Percentiles rank a stretch among this genome's conserved stretches.
Conservation (phyloP, 2,797 vertebrate genomes). For the Esox lucius region DNA sequence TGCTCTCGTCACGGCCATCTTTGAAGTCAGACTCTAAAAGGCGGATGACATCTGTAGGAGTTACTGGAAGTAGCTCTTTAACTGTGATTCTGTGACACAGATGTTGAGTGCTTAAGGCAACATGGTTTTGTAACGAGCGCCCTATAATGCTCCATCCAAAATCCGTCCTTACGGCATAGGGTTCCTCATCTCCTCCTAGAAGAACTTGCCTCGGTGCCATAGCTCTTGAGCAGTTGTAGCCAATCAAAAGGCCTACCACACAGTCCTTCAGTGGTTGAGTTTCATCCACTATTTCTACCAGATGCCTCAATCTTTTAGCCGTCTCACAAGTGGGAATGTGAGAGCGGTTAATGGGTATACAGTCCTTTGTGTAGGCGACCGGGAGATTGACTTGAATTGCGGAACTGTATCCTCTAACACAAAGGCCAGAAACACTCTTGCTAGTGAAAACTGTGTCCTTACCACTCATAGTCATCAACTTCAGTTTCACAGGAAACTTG, state of each 20-base stretch:
- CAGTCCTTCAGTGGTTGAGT: background rate
- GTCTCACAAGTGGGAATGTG: constrained; percentile 27
- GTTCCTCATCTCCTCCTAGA: too few relatives aligned
- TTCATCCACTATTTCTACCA: background rate
- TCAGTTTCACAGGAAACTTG: constrained; percentile 14
- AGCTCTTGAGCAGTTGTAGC: too few relatives aligned
- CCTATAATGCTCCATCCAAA: constrained; percentile 31
- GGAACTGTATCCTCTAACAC: constrained; percentile 13
- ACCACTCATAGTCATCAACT: constrained; percentile 2
- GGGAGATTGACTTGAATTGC: background rate
- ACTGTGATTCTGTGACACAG: constrained; percentile 21
- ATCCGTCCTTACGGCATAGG: too few relatives aligned
- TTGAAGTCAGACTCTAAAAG: constrained; percentile 31
- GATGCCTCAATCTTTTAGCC: constrained; percentile 20
- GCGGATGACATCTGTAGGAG: constrained; percentile 20
- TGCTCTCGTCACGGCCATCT: constrained; percentile 5
- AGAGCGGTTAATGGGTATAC: constrained; percentile 12
- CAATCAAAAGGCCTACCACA: constrained; percentile 8
- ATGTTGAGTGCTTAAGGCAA: background rate
- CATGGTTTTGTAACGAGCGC: background rate
- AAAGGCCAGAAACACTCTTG: background rate
- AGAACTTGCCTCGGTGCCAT: background rate
- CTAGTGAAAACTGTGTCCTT: background rate
- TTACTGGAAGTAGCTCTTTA: constrained; percentile 14
- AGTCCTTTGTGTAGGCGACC: constrained; percentile 7